Evolutionary conservation across 1,140 invertebrate species (phyloP).

Genomic region (Calycopis cecrops): DNA sequence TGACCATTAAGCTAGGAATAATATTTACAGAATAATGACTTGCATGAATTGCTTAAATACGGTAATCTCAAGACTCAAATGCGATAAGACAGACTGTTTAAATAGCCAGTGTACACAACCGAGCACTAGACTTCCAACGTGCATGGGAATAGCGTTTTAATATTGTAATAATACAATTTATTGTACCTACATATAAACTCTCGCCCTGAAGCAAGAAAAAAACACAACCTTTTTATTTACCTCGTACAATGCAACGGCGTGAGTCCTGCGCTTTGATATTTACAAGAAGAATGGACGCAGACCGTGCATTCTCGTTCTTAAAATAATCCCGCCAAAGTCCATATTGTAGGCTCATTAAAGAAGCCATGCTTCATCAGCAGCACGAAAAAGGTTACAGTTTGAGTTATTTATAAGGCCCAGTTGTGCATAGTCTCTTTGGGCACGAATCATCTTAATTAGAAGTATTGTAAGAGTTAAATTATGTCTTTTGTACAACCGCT

Average conservation of each 20-base stretch:
- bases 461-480: conserved; percentile 69
- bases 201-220: background rate
- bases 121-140: too few species aligned
- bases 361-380: conserved; percentile 40
- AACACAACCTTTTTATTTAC: conserved; percentile 38
- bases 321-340: conserved; percentile 26
- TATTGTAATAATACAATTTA: too few species aligned
- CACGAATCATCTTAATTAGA: conserved; percentile 73
- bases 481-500: conserved; percentile 44
- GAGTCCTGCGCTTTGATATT: conserved; percentile 44
- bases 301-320: conserved; percentile 42
- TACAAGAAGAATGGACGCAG: conserved; percentile 5
- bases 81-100: too few species aligned
- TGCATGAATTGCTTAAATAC: conserved; percentile 13
- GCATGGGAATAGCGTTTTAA: too few species aligned
- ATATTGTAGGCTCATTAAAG: conserved; percentile 24
- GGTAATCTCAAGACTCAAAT: background rate
- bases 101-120: too few species aligned
- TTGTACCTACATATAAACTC: too few species aligned
- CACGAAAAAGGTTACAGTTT: conserved; percentile 59
- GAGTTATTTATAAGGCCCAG: conserved; percentile 69
- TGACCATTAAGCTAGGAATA: background rate
- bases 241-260: conserved; percentile 50
- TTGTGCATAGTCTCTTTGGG: conserved; percentile 58
- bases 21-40: conserved; percentile 20